Percentiles rank a stretch among this genome's conserved stretches.
Conservation (phyloP, 2,113 vertebrate genomes). For the human (Homo sapiens) region DNA sequence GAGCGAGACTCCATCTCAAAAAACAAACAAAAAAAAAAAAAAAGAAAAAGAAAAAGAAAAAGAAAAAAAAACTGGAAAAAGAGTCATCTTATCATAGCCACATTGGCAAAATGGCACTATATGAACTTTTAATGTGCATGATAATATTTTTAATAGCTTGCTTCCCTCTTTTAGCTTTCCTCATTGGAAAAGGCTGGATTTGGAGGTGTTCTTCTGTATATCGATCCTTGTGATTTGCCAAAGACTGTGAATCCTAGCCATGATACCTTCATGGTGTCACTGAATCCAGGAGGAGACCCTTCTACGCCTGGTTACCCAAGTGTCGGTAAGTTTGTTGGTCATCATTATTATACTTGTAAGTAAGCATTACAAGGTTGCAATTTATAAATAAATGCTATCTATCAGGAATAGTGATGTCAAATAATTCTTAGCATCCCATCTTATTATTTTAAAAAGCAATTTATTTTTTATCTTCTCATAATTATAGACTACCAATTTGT, state of each 20-base stretch:
- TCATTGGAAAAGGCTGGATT: slow-evolving; percentile 91
- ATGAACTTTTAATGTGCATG: not conserved
- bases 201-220: slow-evolving; percentile 91
- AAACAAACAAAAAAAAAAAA: not conserved
- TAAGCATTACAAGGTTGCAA: not conserved
- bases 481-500: not conserved
- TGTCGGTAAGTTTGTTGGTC: slow-evolving; percentile 83
- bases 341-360: not conserved
- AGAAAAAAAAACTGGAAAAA: not conserved
- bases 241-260: slow-evolving; percentile 76
- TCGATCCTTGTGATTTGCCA: slow-evolving; percentile 93
- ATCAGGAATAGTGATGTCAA: not conserved
- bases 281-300: slow-evolving; percentile 92
- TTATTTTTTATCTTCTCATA: not conserved
- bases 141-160: not conserved
- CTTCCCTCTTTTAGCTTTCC: slow-evolving; percentile 86
- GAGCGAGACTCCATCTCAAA: too few relatives aligned
- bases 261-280: slow-evolving; percentile 90
- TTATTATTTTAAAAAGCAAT: not conserved
- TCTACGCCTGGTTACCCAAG: slow-evolving; percentile 88
- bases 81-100: not conserved
- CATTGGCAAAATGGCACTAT: not conserved
- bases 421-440: not conserved
- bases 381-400: not conserved
- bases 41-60: not conserved